Conservation (phyloP, 2,888 invertebrate species). For the Hydrotaea cyrtoneurina region DNA sequence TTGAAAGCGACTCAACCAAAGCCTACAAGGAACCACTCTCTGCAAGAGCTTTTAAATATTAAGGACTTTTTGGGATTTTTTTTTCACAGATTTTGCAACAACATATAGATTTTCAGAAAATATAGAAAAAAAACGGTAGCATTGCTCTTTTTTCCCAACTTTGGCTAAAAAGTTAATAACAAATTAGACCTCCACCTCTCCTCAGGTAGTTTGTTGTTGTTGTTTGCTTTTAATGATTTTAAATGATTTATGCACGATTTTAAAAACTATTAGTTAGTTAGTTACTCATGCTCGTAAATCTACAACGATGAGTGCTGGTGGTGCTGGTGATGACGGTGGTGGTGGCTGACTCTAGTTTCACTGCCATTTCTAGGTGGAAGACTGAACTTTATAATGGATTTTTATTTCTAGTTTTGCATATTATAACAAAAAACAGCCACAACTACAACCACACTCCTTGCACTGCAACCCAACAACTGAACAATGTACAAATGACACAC, state of each 20-base stretch:
- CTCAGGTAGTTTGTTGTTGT: conserved; percentile 37
- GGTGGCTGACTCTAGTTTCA: conserved; percentile 11
- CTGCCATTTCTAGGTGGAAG: conserved; percentile 10
- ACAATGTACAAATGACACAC: conserved; percentile 52
- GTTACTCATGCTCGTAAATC: conserved; percentile 21
- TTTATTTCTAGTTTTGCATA: conserved; percentile 49
- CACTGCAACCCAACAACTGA: conserved; percentile 16
- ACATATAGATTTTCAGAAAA: neutral
- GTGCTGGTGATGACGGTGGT: neutral
- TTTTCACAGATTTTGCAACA: no score
- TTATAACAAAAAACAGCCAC: conserved; percentile 16
- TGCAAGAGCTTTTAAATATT: neutral
- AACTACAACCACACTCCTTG: conserved; percentile 56
- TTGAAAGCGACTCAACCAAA: no score
- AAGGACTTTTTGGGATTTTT: no score
- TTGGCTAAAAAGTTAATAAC: neutral
- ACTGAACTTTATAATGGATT: conserved; percentile 60
- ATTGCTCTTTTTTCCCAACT: conserved; percentile 21
- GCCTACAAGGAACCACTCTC: no score
- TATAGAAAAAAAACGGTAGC: neutral
- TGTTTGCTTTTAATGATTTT: conserved; percentile 1
- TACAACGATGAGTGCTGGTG: conserved; percentile 34
- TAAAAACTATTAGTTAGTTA: conserved; percentile 10
- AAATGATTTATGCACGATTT: conserved; percentile 61
- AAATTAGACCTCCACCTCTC: conserved; percentile 18